Percentiles rank a stretch among this genome's conserved stretches.
Evolutionary conservation across 2,797 vertebrate genomes (phyloP).

Genomic region (Acrocephalus scirpaceus): DNA sequence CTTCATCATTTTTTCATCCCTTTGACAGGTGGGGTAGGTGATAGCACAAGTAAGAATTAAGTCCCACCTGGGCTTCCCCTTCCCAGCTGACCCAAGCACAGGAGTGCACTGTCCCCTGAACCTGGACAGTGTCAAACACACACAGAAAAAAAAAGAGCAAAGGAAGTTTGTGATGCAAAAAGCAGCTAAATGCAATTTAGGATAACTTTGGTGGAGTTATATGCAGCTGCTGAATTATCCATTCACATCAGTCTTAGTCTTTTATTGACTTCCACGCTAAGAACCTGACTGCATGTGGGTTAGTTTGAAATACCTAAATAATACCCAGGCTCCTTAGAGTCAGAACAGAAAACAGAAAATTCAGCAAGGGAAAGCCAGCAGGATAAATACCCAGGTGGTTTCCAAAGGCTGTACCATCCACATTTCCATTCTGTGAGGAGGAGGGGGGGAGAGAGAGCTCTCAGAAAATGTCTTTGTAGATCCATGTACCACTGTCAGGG

Average conservation of each 20-base stretch:
- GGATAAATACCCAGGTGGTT: background rate
- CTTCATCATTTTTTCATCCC: background rate
- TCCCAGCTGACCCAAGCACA: background rate
- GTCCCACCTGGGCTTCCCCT: background rate
- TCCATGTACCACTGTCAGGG: background rate
- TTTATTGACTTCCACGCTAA: background rate
- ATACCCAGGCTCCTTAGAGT: background rate
- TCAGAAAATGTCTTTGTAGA: background rate
- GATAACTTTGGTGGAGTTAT: background rate
- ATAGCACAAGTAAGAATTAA: background rate
- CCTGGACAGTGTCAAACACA: rapidly evolving
- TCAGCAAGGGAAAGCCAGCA: background rate
- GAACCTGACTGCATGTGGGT: background rate
- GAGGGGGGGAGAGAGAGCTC: background rate
- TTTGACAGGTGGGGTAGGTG: background rate
- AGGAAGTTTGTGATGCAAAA: background rate
- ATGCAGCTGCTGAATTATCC: background rate
- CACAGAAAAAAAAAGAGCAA: background rate
- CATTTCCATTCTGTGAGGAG: background rate
- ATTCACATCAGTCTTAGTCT: background rate
- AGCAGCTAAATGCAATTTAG: background rate
- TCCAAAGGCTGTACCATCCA: background rate
- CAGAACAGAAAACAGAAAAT: background rate
- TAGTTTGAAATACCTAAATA: background rate
- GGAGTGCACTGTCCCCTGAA: background rate